These are phyloP conservation scores for Xanthia togata DNA, from an alignment of 2,888 invertebrate genomes.

Conservation along the genomic window DNA sequence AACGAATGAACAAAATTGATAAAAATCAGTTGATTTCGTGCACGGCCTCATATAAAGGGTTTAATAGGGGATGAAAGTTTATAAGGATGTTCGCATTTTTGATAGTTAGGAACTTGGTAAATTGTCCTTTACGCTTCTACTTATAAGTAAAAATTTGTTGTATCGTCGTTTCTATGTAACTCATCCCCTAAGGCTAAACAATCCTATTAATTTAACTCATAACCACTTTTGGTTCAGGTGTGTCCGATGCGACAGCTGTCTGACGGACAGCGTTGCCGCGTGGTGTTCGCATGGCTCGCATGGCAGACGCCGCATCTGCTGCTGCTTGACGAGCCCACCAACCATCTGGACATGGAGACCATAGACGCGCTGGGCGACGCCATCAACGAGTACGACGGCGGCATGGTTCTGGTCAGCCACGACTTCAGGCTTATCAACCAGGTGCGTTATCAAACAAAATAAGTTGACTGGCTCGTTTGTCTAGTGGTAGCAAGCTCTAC, in stretches of 20 bases:
- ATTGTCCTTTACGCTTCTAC: too few relatives aligned
- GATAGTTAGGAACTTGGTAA: too few relatives aligned
- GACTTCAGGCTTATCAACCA: constrained; percentile 99
- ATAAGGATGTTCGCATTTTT: too few relatives aligned
- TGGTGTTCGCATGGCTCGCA: constrained; percentile 99
- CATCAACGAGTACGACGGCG: constrained; percentile 99
- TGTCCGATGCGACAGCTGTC: constrained; percentile 98
- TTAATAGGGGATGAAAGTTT: too few relatives aligned
- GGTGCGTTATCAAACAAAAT: constrained; percentile 88
- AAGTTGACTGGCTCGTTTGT: too few relatives aligned
- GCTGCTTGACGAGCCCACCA: constrained; percentile 95
- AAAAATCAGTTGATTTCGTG: too few relatives aligned
- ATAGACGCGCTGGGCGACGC: constrained; percentile 99
- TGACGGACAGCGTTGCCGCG: constrained; percentile 99
- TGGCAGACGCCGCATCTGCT: constrained; percentile 99
- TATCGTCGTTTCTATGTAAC: neutral
- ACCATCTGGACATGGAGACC: constrained; percentile 99
- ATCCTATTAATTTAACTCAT: neutral
- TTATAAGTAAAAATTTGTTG: neutral
- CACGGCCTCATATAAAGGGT: too few relatives aligned
- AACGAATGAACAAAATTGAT: too few relatives aligned
- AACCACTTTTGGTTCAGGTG: constrained; percentile 88
- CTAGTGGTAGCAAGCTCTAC: too few relatives aligned
- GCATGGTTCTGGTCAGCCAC: constrained; percentile 99
- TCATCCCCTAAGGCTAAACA: neutral